phyloP scores from a whole-genome alignment of 2,797 vertebrate genomes.

The Sphaeramia orbicularis region DNA sequence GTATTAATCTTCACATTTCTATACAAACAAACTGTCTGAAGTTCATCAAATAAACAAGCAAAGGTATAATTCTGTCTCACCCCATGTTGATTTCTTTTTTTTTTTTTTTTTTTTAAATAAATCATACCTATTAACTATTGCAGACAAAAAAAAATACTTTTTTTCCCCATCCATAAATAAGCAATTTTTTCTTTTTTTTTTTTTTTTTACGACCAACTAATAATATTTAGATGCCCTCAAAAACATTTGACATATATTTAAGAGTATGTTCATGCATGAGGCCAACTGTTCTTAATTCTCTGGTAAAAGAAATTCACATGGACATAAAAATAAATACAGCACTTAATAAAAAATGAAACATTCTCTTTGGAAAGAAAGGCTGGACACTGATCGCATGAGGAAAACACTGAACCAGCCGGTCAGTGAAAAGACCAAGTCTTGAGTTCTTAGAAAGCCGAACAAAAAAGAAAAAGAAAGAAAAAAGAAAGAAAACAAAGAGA shows the following conservation, averaged over 20 bases:
- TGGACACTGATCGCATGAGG: slow-evolving; percentile 52
- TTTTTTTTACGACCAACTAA: slow-evolving; percentile 1
- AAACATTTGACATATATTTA: slow-evolving; percentile 23
- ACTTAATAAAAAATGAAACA: slow-evolving; percentile 58
- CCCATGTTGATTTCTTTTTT: slow-evolving; percentile 8
- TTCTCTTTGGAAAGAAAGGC: slow-evolving; percentile 78
- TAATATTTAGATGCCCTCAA: slow-evolving; percentile 19
- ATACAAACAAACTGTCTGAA: slow-evolving; percentile 17
- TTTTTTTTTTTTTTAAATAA: slow-evolving; percentile 2
- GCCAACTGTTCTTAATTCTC: slow-evolving; percentile 40
- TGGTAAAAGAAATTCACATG: slow-evolving; percentile 33
- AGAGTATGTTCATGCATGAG: slow-evolving; percentile 42
- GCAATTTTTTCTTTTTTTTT: background rate
- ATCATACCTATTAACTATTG: slow-evolving; percentile 9
- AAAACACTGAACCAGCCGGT: slow-evolving; percentile 40
- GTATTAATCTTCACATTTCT: background rate
- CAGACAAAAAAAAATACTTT: slow-evolving; percentile 1
- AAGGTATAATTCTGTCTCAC: background rate
- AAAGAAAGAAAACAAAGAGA: slow-evolving; percentile 28
- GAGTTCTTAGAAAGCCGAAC: slow-evolving; percentile 25
- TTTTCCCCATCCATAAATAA: slow-evolving; percentile 38
- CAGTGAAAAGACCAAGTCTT: slow-evolving; percentile 44
- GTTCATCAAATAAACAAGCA: background rate
- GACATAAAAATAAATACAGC: slow-evolving; percentile 69
- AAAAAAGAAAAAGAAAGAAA: no score